Evolutionary conservation across 2,113 vertebrate species (phyloP).

Genomic region (Burhinus bistriatus): DNA sequence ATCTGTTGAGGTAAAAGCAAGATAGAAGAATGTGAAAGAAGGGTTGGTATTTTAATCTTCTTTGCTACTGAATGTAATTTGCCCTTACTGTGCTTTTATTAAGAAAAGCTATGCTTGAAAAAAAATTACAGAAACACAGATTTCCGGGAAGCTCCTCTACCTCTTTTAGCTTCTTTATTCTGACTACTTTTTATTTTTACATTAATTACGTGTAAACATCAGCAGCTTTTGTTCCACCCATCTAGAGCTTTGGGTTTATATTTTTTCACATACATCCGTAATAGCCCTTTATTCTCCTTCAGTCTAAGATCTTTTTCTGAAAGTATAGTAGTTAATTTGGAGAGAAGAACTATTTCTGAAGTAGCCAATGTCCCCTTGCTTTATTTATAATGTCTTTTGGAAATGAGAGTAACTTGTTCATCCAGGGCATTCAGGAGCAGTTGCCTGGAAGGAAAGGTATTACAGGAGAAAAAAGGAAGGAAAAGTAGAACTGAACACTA

Average conservation of each 20-base stretch:
- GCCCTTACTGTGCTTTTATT: conserved; percentile 28
- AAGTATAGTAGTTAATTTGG: background rate
- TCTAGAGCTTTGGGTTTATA: background rate
- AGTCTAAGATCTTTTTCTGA: background rate
- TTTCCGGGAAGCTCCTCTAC: background rate
- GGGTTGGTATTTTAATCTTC: conserved; percentile 40
- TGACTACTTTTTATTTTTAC: background rate
- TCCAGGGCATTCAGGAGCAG: background rate
- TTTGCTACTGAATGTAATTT: conserved; percentile 7
- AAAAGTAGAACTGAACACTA: background rate
- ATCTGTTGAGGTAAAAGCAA: conserved; percentile 32
- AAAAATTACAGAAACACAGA: background rate
- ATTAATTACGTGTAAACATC: background rate
- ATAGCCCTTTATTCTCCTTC: background rate
- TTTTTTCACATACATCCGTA: background rate
- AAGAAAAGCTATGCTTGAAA: background rate
- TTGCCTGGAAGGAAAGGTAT: background rate
- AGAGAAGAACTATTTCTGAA: background rate
- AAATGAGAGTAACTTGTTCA: background rate
- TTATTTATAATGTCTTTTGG: background rate
- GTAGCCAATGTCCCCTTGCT: background rate
- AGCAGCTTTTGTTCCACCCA: background rate
- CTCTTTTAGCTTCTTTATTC: background rate
- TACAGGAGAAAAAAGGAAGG: background rate
- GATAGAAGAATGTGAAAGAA: background rate